Conservation (phyloP, 2,113 vertebrate genomes). For the Marmota monax region DNA sequence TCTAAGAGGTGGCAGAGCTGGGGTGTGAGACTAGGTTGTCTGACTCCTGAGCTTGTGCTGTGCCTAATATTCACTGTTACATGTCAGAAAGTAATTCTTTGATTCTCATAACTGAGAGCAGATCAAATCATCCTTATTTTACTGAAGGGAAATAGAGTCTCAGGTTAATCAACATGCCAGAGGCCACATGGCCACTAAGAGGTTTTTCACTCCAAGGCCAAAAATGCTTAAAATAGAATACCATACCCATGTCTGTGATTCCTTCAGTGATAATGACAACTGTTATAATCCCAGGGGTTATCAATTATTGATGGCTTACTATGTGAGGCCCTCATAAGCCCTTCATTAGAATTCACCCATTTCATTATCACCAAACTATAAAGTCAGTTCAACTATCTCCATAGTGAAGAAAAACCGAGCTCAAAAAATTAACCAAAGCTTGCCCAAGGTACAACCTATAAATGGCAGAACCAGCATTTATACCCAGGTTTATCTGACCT, state of each 20-base stretch:
- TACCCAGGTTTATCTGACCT: background rate
- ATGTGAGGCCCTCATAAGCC: background rate
- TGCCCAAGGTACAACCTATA: background rate
- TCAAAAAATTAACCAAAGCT: background rate
- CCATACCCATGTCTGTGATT: background rate
- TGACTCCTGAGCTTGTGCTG: background rate
- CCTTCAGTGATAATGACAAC: background rate
- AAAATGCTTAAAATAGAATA: background rate
- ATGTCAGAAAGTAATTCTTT: background rate
- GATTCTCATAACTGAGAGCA: background rate
- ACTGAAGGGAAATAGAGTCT: constrained; percentile 12
- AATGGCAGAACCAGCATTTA: background rate
- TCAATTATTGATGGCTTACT: background rate
- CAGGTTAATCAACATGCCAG: background rate
- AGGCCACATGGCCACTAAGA: background rate
- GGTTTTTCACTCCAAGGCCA: background rate
- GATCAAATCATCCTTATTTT: constrained; percentile 8
- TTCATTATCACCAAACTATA: background rate
- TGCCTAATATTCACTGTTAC: background rate
- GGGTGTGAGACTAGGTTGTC: background rate
- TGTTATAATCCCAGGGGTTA: background rate
- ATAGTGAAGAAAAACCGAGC: background rate
- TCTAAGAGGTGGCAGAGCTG: background rate
- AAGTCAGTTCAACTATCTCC: background rate
- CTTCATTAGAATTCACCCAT: background rate